Conservation (phyloP, 2,888 invertebrate genomes). For the Entomobrya proxima region DNA sequence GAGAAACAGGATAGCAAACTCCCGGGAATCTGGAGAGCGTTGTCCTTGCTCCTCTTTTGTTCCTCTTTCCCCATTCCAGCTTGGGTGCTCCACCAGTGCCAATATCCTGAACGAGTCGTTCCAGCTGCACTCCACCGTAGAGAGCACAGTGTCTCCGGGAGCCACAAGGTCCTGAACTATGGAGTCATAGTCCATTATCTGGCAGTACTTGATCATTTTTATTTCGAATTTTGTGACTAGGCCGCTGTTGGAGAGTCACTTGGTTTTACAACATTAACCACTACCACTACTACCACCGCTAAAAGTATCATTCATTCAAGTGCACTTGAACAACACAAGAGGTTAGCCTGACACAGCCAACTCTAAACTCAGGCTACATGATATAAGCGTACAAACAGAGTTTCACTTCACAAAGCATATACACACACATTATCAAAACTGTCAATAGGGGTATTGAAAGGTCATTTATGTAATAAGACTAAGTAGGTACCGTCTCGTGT, state of each 20-base stretch:
- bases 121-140: constrained; percentile 77
- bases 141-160: constrained; percentile 80
- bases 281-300: background rate
- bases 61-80: constrained; percentile 66
- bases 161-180: constrained; percentile 81
- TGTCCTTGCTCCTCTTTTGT: constrained; percentile 44
- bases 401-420: background rate
- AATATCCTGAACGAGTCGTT: constrained; percentile 79
- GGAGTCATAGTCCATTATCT: constrained; percentile 75
- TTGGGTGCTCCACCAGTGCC: constrained; percentile 81
- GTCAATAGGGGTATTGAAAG: too few species aligned
- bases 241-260: background rate
- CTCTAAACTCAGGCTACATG: background rate
- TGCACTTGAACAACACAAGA: background rate
- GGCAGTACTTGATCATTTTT: constrained; percentile 64
- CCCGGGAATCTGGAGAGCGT: constrained; percentile 71
- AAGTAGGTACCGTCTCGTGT: too few species aligned
- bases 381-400: too few species aligned
- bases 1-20: constrained; percentile 73
- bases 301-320: background rate
- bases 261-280: background rate
- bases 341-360: background rate
- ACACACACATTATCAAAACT: background rate
- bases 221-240: background rate
- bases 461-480: too few species aligned